A percentile compares a stretch with the other conserved stretches of the same genome.
These are phyloP conservation scores for Lepidurus couesii DNA, from an alignment of 1,140 invertebrate species.

Conservation along the genomic window DNA sequence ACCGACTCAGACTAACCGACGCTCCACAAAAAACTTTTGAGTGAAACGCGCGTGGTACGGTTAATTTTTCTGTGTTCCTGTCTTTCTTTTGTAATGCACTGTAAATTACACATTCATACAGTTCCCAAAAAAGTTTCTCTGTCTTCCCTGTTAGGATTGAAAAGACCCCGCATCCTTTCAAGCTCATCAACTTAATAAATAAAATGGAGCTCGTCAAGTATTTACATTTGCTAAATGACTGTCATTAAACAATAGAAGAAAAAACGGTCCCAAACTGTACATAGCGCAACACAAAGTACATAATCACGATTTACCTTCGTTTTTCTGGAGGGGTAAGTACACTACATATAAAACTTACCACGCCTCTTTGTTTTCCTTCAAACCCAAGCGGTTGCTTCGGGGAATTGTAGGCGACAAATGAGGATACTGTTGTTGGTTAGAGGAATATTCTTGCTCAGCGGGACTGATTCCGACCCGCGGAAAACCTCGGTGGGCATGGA, in stretches of 20 bases:
- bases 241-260: background rate
- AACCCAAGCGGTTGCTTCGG: conserved; percentile 27
- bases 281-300: background rate
- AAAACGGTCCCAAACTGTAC: background rate
- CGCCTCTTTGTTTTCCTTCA: conserved; percentile 26
- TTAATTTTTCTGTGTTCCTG: background rate
- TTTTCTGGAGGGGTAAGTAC: background rate
- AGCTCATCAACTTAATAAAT: background rate
- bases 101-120: conserved; percentile 14
- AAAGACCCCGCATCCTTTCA: background rate
- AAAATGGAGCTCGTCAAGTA: background rate
- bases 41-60: background rate
- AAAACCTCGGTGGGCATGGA: conserved; percentile 33
- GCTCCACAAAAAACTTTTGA: background rate
- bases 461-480: conserved; percentile 33
- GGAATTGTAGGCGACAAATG: conserved; percentile 30
- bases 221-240: conserved; percentile 8
- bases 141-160: background rate
- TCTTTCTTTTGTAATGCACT: background rate
- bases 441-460: conserved; percentile 27
- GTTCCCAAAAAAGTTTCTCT: background rate
- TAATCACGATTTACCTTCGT: background rate
- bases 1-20: background rate
- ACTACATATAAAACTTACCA: conserved; percentile 19
- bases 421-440: background rate